Percentiles rank a stretch among this genome's conserved stretches.
phyloP scores from a whole-genome alignment of 2,888 invertebrate genomes.

The Calameuta pallipes region DNA sequence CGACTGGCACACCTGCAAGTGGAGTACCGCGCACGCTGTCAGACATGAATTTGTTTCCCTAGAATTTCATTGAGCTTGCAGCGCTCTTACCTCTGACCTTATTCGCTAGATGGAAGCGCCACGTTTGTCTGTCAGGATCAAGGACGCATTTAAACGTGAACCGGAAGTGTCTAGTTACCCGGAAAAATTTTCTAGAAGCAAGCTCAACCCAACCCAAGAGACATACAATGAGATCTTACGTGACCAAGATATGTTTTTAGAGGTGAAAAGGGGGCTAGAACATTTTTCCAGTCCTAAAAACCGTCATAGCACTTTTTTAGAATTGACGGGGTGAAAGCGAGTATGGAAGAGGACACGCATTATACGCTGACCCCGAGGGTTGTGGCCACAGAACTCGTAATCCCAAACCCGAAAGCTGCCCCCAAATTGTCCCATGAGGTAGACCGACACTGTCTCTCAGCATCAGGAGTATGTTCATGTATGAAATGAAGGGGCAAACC shows the following conservation, averaged over 20 bases:
- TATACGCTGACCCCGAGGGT: neutral
- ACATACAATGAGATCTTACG: neutral
- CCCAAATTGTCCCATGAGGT: conserved; percentile 6
- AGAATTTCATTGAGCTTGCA: neutral
- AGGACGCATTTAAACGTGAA: neutral
- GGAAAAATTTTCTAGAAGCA: neutral
- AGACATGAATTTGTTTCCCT: neutral
- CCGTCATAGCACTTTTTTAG: neutral
- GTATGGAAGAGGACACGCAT: neutral
- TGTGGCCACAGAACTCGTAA: conserved; percentile 3
- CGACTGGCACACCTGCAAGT: neutral
- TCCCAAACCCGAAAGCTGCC: conserved; percentile 1
- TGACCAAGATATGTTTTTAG: neutral
- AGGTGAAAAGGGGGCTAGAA: too few relatives aligned
- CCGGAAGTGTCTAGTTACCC: neutral
- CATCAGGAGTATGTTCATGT: conserved; percentile 2
- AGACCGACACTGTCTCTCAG: conserved; percentile 5
- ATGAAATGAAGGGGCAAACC: neutral
- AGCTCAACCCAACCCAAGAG: neutral
- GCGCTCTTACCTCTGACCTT: neutral
- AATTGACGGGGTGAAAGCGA: neutral
- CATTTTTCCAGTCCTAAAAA: neutral
- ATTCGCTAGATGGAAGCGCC: neutral
- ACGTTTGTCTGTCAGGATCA: neutral
- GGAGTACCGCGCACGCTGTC: neutral